Conservation (phyloP, 2,797 vertebrate species). For the Danio jaintianensis region DNA sequence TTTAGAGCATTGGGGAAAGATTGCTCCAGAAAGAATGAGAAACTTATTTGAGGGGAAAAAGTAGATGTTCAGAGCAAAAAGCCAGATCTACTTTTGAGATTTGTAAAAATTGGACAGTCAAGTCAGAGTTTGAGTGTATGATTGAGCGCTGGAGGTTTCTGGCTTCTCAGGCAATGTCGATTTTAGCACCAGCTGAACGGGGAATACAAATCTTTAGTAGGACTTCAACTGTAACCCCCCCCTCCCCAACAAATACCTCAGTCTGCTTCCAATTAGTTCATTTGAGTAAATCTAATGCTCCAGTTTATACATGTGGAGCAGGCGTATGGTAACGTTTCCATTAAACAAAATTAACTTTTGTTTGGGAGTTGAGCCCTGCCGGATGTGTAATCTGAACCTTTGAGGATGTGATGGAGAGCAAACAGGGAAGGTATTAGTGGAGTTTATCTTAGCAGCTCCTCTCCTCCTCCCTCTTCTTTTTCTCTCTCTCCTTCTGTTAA, state of each 20-base stretch:
- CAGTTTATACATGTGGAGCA: conserved; percentile 79
- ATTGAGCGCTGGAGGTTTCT: background rate
- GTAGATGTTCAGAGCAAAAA: conserved; percentile 53
- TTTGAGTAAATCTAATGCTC: conserved; percentile 83
- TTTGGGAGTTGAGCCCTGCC: conserved; percentile 80
- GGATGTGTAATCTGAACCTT: conserved; percentile 82
- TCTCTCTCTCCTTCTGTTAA: conserved; percentile 57
- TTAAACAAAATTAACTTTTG: conserved; percentile 86
- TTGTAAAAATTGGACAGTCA: conserved; percentile 13
- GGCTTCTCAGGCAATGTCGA: conserved; percentile 42
- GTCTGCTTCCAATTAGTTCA: conserved; percentile 87
- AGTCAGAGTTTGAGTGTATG: conserved; percentile 40
- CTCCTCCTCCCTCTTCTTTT: conserved; percentile 46
- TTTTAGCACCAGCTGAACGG: conserved; percentile 46
- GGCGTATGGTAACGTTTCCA: conserved; percentile 83
- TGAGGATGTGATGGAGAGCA: conserved; percentile 83
- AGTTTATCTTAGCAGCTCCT: conserved; percentile 75
- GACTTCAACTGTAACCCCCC: conserved; percentile 69
- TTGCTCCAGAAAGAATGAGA: conserved; percentile 49
- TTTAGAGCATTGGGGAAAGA: conserved; percentile 38
- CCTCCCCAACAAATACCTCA: conserved; percentile 70
- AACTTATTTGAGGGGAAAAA: conserved; percentile 42
- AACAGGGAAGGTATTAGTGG: conserved; percentile 80
- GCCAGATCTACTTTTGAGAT: conserved; percentile 40
- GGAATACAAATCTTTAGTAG: conserved; percentile 48